Conservation (phyloP, 2,797 vertebrate genomes). For the Malacoraja senta region DNA sequence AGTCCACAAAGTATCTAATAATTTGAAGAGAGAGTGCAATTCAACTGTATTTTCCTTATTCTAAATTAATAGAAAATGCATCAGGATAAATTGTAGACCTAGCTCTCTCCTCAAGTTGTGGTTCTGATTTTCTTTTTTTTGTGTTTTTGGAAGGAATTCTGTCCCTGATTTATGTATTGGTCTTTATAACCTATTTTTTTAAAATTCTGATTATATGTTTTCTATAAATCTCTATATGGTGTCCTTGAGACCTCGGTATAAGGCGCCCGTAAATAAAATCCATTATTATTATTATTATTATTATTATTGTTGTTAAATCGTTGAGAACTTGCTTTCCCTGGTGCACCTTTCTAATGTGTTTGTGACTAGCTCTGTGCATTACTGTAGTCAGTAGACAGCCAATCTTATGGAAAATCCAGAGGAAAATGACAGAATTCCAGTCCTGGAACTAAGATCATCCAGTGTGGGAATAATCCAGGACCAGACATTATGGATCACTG, state of each 20-base stretch:
- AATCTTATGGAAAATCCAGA: not conserved
- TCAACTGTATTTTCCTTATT: not conserved
- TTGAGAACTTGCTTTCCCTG: not conserved
- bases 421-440: too few relatives aligned
- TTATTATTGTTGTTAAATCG: not conserved
- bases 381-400: not conserved
- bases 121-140: too few relatives aligned
- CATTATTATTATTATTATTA: too few relatives aligned
- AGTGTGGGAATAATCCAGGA: not conserved
- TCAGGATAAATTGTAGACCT: not conserved
- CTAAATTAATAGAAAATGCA: not conserved
- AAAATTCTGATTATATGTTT: too few relatives aligned
- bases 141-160: too few relatives aligned
- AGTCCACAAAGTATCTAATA: not conserved
- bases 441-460: not conserved
- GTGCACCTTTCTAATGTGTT: not conserved
- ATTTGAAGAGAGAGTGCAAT: not conserved
- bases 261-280: too few relatives aligned
- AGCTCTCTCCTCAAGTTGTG: too few relatives aligned
- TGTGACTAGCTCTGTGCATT: not conserved
- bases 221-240: too few relatives aligned
- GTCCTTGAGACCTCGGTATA: too few relatives aligned
- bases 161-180: too few relatives aligned
- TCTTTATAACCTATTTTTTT: too few relatives aligned
- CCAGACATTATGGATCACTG: not conserved